A percentile compares a stretch with the other conserved stretches of the same genome.
Evolutionary conservation across 1,140 invertebrate species (phyloP).

Genomic region (Aphidius gifuensis): DNA sequence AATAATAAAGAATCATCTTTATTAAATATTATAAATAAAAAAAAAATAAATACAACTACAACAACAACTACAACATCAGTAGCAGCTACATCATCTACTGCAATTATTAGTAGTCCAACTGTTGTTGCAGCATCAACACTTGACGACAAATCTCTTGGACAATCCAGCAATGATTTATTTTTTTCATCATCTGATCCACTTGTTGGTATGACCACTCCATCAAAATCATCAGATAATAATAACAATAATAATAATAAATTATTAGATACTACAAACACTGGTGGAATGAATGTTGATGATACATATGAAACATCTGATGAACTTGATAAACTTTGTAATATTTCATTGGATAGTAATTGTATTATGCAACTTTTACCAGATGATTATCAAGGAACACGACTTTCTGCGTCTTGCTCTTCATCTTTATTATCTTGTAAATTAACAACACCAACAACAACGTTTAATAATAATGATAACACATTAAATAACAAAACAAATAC

Average conservation of each 20-base stretch:
- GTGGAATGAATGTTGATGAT: background rate
- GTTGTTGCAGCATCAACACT: background rate
- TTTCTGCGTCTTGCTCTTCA: background rate
- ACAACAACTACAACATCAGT: background rate
- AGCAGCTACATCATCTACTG: too few relatives aligned
- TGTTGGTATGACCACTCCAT: constrained; percentile 15
- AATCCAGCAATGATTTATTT: constrained; percentile 14
- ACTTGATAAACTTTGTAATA: constrained; percentile 28
- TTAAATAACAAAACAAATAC: too few relatives aligned
- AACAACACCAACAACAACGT: background rate
- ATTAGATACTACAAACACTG: background rate
- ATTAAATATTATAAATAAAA: background rate
- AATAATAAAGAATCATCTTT: constrained; percentile 5
- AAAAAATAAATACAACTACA: background rate
- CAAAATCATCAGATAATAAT: background rate
- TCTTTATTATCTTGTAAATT: too few relatives aligned
- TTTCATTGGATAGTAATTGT: constrained; percentile 25
- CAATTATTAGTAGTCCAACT: too few relatives aligned
- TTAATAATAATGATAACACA: too few relatives aligned
- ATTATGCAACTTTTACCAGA: constrained; percentile 33
- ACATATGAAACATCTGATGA: constrained; percentile 29
- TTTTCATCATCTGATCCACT: constrained; percentile 24
- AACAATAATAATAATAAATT: too few relatives aligned
- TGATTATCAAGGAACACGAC: constrained; percentile 16
- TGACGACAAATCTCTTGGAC: background rate